These are phyloP conservation scores for Turritopsis rubra DNA, from an alignment of 30 jellyfish, hydroid and myxozoan species.

Conservation along the genomic window DNA sequence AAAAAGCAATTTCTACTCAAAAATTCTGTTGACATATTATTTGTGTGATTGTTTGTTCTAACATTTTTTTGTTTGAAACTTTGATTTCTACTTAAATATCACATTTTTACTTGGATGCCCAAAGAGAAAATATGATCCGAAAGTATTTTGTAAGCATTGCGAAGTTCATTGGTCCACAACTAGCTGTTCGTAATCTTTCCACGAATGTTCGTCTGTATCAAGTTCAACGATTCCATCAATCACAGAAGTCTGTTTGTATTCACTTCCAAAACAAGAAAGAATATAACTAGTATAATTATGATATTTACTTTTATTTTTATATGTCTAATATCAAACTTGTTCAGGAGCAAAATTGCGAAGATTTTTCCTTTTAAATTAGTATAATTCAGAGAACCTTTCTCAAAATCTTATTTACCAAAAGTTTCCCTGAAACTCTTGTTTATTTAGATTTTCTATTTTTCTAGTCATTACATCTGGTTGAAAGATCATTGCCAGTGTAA, in stretches of 20 bases:
- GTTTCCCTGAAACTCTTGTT: not conserved
- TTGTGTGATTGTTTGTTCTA: too few species aligned
- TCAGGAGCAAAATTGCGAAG: too few species aligned
- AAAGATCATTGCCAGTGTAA: conserved; percentile 1
- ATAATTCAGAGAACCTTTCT: too few species aligned
- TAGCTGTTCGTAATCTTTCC: not conserved
- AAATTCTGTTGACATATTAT: too few species aligned
- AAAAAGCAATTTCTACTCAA: too few species aligned
- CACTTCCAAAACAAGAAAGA: not conserved
- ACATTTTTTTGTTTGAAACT: too few species aligned
- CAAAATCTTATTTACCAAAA: not conserved
- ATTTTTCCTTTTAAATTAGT: too few species aligned
- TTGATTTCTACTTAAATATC: too few species aligned
- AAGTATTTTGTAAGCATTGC: not conserved
- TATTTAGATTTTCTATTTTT: not conserved
- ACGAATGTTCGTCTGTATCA: not conserved
- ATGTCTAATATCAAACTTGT: too few species aligned
- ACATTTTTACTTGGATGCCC: too few species aligned
- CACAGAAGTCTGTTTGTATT: not conserved
- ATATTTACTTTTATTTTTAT: too few species aligned
- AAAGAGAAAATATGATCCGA: not conserved
- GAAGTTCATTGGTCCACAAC: not conserved
- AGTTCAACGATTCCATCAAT: not conserved
- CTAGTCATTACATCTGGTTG: conserved; percentile 7
- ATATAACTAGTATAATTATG: not conserved